Evolutionary conservation across 1,140 invertebrate species (phyloP), one percentile per base, ranked within the genome.

Genomic region (Hylaeus anthracinus): DNA sequence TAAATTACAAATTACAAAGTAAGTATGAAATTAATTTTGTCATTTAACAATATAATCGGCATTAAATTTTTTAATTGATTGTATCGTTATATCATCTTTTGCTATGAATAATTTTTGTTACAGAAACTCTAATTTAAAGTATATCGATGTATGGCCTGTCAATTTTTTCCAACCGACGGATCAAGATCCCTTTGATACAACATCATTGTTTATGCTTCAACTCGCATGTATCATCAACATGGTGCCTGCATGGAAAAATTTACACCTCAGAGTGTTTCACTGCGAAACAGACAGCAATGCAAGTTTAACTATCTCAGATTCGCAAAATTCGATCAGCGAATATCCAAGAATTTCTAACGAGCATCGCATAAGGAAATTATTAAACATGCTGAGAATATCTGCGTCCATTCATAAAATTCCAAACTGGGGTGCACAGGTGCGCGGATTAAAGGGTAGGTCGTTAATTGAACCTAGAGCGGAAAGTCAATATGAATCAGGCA

Each of bases 71-170:
- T n/a, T 39, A n/a, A 37, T 26, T 67, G 55, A 58, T 10, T 48
- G 65, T 73, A 41, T 41, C 56, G 45, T 48, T 55, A 5, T 65
- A 26, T 66, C 14, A 48, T 58, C 15, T 48, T 65, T 45, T 73
- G 5, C 26, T 73, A 15, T 58, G 71, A 58, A 12, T 53, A 39
- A 41, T 14, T 82, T 67, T 75, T 45, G 56, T 91, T 92, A 12
- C 73, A 95, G 95, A 79, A 95, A 94, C 84, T 94, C 94, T 56
- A 94, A 94, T 72, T 94, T 96, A 39, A 95, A 95, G 84, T 98
- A 96, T 91, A 98, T 99, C 77, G 99, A 99, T 93, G 98, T 99
- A 14, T 99, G 99, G 99, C 98, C 99, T 10, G 96, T 98, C 0
- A 98, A 99, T 90, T 96, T 98, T 81, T 96, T 98, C 81, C 94